Conservation (phyloP, 2,797 vertebrate genomes). For the Leptatherina wallacei region DNA sequence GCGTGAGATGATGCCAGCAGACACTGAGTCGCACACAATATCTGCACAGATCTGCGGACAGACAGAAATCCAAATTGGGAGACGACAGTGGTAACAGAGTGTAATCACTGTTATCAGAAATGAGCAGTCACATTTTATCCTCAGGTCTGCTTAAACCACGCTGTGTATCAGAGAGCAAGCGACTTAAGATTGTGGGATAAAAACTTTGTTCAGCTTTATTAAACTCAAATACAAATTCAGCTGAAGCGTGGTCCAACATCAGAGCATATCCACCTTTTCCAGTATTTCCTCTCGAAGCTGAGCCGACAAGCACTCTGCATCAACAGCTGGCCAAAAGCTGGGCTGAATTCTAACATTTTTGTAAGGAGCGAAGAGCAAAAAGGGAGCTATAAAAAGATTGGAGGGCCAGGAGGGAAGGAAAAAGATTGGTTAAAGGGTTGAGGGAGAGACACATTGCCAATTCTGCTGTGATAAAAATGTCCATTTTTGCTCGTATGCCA, state of each 20-base stretch:
- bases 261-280: not conserved
- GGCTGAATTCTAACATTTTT: slow-evolving; percentile 11
- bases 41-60: slow-evolving; percentile 9
- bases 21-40: slow-evolving; percentile 13
- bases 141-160: slow-evolving; percentile 34
- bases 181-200: slow-evolving; percentile 57
- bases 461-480: slow-evolving; percentile 24
- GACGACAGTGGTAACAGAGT: slow-evolving; percentile 19
- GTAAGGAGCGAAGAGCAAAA: slow-evolving; percentile 19
- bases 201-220: slow-evolving; percentile 20
- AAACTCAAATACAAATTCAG: slow-evolving; percentile 42
- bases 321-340: not conserved
- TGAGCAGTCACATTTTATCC: slow-evolving; percentile 48
- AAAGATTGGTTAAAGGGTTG: slow-evolving; percentile 26
- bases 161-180: slow-evolving; percentile 43
- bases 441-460: slow-evolving; percentile 23
- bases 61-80: slow-evolving; percentile 35
- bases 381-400: slow-evolving; percentile 67
- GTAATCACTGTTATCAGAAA: slow-evolving; percentile 55
- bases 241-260: slow-evolving; percentile 1
- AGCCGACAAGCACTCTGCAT: slow-evolving; percentile 5
- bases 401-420: slow-evolving; percentile 36
- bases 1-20: not conserved
- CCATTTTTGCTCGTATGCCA: slow-evolving; percentile 12
- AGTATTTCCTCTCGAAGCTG: not conserved